Percentiles rank a stretch among this genome's conserved stretches.
Conservation (phyloP, 2,888 invertebrate species). For the Dascillus cervinus region DNA sequence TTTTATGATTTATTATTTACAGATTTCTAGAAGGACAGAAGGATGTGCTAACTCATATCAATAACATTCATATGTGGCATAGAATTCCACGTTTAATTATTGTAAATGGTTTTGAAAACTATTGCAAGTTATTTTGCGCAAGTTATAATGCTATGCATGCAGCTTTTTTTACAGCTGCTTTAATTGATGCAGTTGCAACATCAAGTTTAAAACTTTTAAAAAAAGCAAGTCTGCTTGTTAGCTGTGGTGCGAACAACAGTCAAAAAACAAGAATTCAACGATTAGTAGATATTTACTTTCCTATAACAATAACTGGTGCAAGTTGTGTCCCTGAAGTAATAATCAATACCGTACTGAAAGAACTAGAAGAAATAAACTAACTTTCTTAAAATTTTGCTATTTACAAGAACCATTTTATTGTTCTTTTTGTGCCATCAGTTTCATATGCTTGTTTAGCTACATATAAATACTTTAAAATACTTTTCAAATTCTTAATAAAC, state of each 20-base stretch:
- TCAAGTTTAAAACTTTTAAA: constrained; percentile 18
- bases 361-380: too few species aligned
- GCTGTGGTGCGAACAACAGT: constrained; percentile 15
- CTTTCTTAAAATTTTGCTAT: too few species aligned
- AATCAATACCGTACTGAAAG: too few species aligned
- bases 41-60: constrained; percentile 32
- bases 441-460: too few species aligned
- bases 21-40: constrained; percentile 34
- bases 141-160: constrained; percentile 20
- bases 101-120: constrained; percentile 29
- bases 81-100: constrained; percentile 32
- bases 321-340: too few species aligned
- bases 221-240: constrained; percentile 11
- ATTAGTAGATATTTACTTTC: too few species aligned
- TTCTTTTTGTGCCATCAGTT: too few species aligned
- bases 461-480: too few species aligned
- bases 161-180: constrained; percentile 26
- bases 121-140: constrained; percentile 20
- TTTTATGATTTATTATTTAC: constrained; percentile 19
- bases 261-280: constrained; percentile 10
- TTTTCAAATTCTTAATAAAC: too few species aligned
- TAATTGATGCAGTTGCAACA: constrained; percentile 29
- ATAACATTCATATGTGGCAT: constrained; percentile 32
- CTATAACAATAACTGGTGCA: too few species aligned
- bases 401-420: too few species aligned